phyloP scores from a whole-genome alignment of 2,888 invertebrate genomes.

The Netelia melanura region DNA sequence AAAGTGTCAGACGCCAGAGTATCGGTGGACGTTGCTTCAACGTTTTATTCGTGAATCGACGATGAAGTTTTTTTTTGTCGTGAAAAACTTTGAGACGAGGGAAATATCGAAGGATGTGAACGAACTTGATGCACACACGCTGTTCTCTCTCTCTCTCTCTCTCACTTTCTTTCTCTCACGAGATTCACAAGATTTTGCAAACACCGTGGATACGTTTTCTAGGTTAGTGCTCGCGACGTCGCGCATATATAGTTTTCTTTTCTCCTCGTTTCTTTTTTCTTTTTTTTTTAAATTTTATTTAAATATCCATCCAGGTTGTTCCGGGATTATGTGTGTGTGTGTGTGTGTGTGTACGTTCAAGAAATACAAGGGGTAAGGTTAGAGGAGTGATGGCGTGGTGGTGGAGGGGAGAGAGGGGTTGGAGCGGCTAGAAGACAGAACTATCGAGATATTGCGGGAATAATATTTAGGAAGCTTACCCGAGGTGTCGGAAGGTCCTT shows the following conservation, averaged over 20 bases:
- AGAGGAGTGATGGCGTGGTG: slow-evolving; percentile 52
- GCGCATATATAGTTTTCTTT: neutral
- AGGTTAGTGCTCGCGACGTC: slow-evolving; percentile 15
- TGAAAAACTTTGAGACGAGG: too few relatives aligned
- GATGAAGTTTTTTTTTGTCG: too few relatives aligned
- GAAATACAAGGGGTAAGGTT: neutral
- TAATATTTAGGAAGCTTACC: slow-evolving; percentile 87
- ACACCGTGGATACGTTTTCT: neutral
- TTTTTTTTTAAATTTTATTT: neutral
- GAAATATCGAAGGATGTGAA: neutral
- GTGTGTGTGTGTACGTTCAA: neutral
- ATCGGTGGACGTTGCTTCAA: too few relatives aligned
- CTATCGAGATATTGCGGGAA: slow-evolving; percentile 6
- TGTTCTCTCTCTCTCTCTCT: too few relatives aligned
- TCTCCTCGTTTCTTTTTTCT: neutral
- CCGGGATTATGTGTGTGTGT: neutral
- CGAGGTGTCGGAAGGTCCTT: slow-evolving; percentile 92
- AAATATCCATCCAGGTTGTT: neutral
- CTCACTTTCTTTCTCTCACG: neutral
- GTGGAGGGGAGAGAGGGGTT: slow-evolving; percentile 24
- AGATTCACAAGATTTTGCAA: neutral
- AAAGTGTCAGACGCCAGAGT: too few relatives aligned
- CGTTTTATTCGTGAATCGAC: too few relatives aligned
- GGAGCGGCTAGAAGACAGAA: neutral
- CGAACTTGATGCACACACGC: neutral